Conservation (phyloP, 2,888 invertebrate species). For the Lacanobia oleracea region DNA sequence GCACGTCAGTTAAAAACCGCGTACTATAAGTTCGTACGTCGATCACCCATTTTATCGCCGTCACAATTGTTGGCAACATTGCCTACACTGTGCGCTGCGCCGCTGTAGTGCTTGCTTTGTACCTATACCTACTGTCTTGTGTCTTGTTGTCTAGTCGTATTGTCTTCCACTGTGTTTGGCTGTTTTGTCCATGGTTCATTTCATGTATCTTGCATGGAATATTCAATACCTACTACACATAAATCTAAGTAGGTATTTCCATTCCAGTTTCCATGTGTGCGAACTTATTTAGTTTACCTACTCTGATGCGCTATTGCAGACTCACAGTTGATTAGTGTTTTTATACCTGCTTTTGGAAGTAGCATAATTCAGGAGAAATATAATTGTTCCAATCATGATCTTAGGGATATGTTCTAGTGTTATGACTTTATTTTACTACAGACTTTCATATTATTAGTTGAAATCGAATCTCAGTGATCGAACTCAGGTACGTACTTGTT, state of each 20-base stretch:
- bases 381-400: slow-evolving; percentile 48
- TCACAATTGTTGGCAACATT: too few species aligned
- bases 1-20: too few species aligned
- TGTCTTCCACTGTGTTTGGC: not conserved
- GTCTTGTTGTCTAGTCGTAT: not conserved
- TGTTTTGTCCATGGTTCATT: not conserved
- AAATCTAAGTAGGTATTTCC: slow-evolving; percentile 25
- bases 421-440: slow-evolving; percentile 32
- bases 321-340: slow-evolving; percentile 54
- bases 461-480: slow-evolving; percentile 56
- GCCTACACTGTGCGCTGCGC: too few species aligned
- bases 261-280: slow-evolving; percentile 54
- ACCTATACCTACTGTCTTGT: too few species aligned
- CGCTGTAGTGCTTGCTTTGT: too few species aligned
- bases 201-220: not conserved
- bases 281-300: slow-evolving; percentile 50
- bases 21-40: too few species aligned
- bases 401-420: slow-evolving; percentile 29
- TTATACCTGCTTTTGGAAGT: slow-evolving; percentile 40
- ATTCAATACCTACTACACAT: not conserved
- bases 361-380: slow-evolving; percentile 6
- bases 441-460: slow-evolving; percentile 28
- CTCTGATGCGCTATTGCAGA: slow-evolving; percentile 49
- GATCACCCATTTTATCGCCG: too few species aligned
- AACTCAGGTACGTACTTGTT: slow-evolving; percentile 40